Evolutionary conservation across 1,140 invertebrate species (phyloP).

Genomic region (Ceratosolen solmsi): DNA sequence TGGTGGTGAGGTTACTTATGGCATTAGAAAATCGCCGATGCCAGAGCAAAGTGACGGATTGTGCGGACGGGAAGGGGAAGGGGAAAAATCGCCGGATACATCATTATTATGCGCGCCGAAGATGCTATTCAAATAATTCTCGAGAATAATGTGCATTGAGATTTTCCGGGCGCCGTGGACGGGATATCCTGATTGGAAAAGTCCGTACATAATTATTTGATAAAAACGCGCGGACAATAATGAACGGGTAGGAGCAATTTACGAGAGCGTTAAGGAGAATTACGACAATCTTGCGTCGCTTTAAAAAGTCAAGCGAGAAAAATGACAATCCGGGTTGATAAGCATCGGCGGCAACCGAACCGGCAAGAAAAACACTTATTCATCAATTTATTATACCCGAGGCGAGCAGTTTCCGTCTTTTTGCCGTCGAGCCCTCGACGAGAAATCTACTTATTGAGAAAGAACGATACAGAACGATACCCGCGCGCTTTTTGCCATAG

Average conservation of each 20-base stretch:
- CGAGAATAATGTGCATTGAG: background rate
- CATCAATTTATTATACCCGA: slow-evolving; percentile 31
- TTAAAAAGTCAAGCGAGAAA: background rate
- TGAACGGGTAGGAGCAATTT: slow-evolving; percentile 5
- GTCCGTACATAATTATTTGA: background rate
- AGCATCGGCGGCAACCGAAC: slow-evolving; percentile 14
- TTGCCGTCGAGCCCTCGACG: background rate
- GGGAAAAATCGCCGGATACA: background rate
- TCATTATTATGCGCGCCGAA: background rate
- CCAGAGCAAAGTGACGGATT: too few species aligned
- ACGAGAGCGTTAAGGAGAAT: slow-evolving; percentile 4
- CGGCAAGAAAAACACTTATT: slow-evolving; percentile 33
- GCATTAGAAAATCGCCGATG: too few species aligned
- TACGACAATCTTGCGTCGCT: background rate
- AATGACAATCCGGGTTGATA: slow-evolving; percentile 31
- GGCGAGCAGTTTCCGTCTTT: slow-evolving; percentile 20
- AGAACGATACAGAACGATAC: slow-evolving; percentile 20
- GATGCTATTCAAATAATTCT: background rate
- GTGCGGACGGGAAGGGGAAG: too few species aligned
- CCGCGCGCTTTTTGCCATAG: background rate
- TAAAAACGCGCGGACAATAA: background rate
- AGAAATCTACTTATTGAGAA: slow-evolving; percentile 46
- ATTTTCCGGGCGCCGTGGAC: background rate
- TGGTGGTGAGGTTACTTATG: too few species aligned
- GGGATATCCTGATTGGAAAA: background rate